phyloP scores from a whole-genome alignment of 1,140 invertebrate genomes.

The Pogonognathellus flavescens region DNA sequence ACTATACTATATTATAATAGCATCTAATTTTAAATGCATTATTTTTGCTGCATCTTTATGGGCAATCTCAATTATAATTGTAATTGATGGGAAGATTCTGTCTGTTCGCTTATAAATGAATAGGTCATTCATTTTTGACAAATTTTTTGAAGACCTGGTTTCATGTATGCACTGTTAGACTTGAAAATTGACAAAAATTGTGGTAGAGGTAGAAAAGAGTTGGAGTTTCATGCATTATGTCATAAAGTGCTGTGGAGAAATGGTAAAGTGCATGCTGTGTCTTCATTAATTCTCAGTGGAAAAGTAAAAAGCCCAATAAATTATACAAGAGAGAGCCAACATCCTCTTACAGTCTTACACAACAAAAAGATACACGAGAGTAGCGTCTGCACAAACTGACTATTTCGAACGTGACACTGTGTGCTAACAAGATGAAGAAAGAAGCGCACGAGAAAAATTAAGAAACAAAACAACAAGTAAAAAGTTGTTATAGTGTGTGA shows the following conservation, averaged over 20 bases:
- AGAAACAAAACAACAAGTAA: constrained; percentile 14
- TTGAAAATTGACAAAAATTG: too few relatives aligned
- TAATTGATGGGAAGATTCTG: too few relatives aligned
- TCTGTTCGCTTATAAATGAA: too few relatives aligned
- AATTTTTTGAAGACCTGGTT: too few relatives aligned
- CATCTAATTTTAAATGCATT: too few relatives aligned
- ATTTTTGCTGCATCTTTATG: too few relatives aligned
- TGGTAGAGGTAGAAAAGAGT: too few relatives aligned
- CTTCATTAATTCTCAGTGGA: background rate
- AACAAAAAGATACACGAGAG: background rate
- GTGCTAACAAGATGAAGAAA: background rate
- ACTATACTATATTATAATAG: too few relatives aligned
- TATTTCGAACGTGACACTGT: constrained; percentile 15
- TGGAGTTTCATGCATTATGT: background rate
- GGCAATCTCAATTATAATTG: too few relatives aligned
- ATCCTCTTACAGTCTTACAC: background rate
- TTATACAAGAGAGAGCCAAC: background rate
- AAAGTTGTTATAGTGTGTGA: background rate
- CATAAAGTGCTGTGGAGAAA: constrained; percentile 5
- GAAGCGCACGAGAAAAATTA: constrained; percentile 15
- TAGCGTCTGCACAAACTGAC: background rate
- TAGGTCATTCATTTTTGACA: too few relatives aligned
- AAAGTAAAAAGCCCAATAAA: constrained; percentile 1
- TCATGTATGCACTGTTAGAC: too few relatives aligned
- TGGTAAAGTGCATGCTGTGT: background rate